Conservation (phyloP, 2,888 invertebrate species). For the Oligia strigilis region DNA sequence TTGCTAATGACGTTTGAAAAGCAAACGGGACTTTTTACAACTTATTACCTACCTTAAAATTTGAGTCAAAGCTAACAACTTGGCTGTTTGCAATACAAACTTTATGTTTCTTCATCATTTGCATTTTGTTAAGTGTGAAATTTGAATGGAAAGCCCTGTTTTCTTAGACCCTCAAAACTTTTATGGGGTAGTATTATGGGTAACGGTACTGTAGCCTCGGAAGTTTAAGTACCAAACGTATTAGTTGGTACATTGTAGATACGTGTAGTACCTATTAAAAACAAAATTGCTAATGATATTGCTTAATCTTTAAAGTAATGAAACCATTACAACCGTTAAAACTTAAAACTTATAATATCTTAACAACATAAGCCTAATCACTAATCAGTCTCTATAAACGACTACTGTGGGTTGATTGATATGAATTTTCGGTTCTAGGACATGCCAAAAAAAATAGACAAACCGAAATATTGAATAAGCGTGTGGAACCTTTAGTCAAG, state of each 20-base stretch:
- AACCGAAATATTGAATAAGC: not conserved
- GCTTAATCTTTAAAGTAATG: not conserved
- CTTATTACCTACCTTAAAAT: conserved; percentile 19
- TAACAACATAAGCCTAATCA: not conserved
- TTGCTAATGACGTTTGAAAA: conserved; percentile 24
- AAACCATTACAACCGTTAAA: not conserved
- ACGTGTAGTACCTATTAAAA: not conserved
- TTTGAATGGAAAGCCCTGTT: conserved; percentile 48
- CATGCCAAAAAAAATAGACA: not conserved
- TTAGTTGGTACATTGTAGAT: conserved; percentile 1
- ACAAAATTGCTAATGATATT: not conserved
- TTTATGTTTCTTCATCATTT: conserved; percentile 51
- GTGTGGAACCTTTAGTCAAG: conserved; percentile 43
- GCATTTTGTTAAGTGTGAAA: conserved; percentile 54
- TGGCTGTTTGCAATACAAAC: conserved; percentile 45
- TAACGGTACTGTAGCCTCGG: conserved; percentile 35
- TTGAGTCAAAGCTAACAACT: conserved; percentile 24
- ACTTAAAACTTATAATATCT: not conserved
- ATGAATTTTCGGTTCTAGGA: not conserved
- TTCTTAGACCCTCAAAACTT: conserved; percentile 25
- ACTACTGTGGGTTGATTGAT: not conserved
- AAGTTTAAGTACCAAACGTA: conserved; percentile 18
- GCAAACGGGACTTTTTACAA: conserved; percentile 47
- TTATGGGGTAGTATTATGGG: conserved; percentile 19
- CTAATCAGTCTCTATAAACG: not conserved